Conservation (phyloP, 2,797 vertebrate species). For the Lacerta bilineata region DNA sequence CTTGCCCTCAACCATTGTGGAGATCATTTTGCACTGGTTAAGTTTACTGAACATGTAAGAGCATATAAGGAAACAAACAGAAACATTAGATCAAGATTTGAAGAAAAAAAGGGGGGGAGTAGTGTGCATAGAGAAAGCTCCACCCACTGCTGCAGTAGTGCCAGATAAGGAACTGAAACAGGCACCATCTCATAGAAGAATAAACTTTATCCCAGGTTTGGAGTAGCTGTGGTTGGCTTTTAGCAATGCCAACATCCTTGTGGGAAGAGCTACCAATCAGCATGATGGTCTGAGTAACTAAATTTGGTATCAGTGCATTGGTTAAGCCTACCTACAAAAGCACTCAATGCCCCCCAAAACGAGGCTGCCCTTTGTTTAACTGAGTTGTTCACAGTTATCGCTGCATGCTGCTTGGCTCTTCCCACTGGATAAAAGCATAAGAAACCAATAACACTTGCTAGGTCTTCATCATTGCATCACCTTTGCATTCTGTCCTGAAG, state of each 20-base stretch:
- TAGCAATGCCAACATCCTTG: background rate
- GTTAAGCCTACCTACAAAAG: background rate
- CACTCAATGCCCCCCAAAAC: background rate
- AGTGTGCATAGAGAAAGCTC: background rate
- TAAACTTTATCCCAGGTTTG: background rate
- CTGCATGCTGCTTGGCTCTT: background rate
- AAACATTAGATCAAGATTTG: background rate
- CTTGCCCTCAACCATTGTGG: background rate
- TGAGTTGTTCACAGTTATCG: background rate
- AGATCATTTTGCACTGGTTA: background rate
- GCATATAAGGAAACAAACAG: background rate
- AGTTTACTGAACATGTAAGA: background rate
- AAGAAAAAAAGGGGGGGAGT: no score
- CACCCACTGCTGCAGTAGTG: background rate
- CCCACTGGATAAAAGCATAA: background rate
- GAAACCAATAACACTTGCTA: background rate
- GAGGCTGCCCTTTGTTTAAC: background rate
- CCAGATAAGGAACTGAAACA: background rate
- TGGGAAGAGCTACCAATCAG: background rate
- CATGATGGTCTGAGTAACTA: background rate
- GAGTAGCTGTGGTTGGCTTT: background rate
- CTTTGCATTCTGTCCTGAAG: background rate
- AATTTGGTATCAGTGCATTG: background rate
- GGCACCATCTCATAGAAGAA: background rate
- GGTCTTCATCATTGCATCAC: background rate